Evolutionary conservation across 2,113 vertebrate genomes (phyloP).

Genomic region (Neotragus pygmaeus): DNA sequence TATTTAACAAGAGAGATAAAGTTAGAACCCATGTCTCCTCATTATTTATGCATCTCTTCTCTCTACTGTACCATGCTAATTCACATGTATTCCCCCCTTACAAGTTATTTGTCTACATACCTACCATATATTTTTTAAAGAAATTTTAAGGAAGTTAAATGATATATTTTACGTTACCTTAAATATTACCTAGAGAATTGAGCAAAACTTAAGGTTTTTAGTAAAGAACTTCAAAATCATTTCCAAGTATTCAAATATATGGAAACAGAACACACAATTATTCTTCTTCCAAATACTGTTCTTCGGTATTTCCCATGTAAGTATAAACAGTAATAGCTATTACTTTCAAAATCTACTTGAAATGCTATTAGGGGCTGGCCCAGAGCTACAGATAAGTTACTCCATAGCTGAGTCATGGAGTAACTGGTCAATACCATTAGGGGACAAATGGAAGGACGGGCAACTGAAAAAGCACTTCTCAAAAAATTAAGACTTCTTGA

Average conservation of each 20-base stretch:
- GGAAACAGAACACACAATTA: not conserved
- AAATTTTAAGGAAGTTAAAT: not conserved
- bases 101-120: not conserved
- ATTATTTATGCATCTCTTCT: not conserved
- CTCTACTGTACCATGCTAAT: not conserved
- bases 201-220: not conserved
- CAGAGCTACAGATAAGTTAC: not conserved
- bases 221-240: not conserved
- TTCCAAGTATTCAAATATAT: not conserved
- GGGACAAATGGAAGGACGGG: not conserved
- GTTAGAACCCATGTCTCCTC: not conserved
- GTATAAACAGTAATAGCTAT: not conserved
- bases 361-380: not conserved
- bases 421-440: not conserved
- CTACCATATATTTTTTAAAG: not conserved
- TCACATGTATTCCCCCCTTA: not conserved
- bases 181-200: not conserved
- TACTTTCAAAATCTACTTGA: constrained; percentile 8
- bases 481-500: not conserved
- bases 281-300: not conserved
- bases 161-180: not conserved
- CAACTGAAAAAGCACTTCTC: not conserved
- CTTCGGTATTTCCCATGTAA: not conserved
- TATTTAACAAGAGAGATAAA: constrained; percentile 24
- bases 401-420: not conserved